A percentile compares a stretch with the other conserved stretches of the same genome.
Conservation (phyloP, 2,888 invertebrate genomes). For the Mesodorylaimus sp. region DNA sequence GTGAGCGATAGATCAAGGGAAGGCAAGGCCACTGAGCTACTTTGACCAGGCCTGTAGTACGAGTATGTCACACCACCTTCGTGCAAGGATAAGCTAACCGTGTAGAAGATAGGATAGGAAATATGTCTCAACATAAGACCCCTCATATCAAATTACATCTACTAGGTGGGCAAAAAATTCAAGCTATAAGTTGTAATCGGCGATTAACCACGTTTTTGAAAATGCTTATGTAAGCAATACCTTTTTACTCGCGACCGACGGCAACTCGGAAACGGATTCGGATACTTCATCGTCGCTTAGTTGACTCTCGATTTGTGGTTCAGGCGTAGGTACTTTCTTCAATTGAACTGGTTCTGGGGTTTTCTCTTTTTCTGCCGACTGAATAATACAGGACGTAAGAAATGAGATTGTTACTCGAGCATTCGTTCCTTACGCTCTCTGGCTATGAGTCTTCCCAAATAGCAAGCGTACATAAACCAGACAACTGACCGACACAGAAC, state of each 20-base stretch:
- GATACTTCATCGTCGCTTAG: constrained; percentile 22
- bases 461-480: too few relatives aligned
- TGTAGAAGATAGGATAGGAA: not conserved
- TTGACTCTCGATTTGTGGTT: not conserved
- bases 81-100: not conserved
- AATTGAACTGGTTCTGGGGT: not conserved
- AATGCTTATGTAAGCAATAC: not conserved
- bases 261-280: constrained; percentile 28
- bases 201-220: not conserved
- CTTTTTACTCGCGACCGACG: constrained; percentile 16
- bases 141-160: not conserved
- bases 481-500: too few relatives aligned
- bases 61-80: too few relatives aligned
- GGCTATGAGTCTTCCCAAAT: too few relatives aligned
- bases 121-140: not conserved
- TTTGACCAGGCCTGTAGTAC: too few relatives aligned
- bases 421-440: too few relatives aligned
- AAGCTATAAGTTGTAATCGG: not conserved
- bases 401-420: too few relatives aligned
- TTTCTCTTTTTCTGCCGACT: not conserved
- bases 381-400: too few relatives aligned
- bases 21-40: too few relatives aligned
- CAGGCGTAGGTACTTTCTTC: not conserved
- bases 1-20: too few relatives aligned
- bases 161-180: not conserved